Base-by-base conservation (phyloP, 2,888 invertebrate species). In the Buathra laborator region DNA sequence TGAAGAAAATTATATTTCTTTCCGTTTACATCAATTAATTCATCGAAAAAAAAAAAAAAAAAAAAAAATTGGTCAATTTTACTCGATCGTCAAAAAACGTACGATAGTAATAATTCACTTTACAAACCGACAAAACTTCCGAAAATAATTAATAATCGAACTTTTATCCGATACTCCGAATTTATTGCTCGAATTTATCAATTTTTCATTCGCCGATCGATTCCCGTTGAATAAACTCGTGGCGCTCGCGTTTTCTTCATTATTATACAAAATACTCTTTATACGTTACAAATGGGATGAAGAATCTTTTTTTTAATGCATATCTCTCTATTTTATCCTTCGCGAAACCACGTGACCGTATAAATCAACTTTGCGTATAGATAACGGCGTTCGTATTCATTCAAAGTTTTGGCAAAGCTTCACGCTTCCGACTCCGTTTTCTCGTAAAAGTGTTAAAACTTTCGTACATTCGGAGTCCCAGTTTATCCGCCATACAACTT, bases 311-410 rank as follows among this genome's bases (percentile, higher is more conserved):
- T 71, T 80, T 64, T 48, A 37, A 62, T 71, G 75, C 71, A 75
- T 66, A 66, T 83, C 56, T 62, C 46, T 44, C n/a, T 29, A 16
- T 46, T 5, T 19, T 56, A 44, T 29, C 14, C 51, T 44, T 16
- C n/a, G 6, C 32, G 37, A 9, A n/a, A 64, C 14, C 51, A 9
- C 32, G 16, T 16, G 1, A 10, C 37, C 37, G 10, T 46, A 46
- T 77, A 77, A 77, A 67, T 59, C 56, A 77, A 67, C 76, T 43
- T 44, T 43, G 53, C 67, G 43, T 56, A 68, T 56, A 67, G n/a
- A 44, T 67, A 67, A 56, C 37, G 43, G 44, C 37, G 71, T 71
- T 37, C 3, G 59, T 56, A 24, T 12, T 7, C 56, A 59, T 46
- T 59, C 59, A 80, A 66, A 66, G 53, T 80, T 80, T 56, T 19